Evolutionary conservation across 2,113 vertebrate species (phyloP).

Genomic region (Gasterosteus aculeatus): DNA sequence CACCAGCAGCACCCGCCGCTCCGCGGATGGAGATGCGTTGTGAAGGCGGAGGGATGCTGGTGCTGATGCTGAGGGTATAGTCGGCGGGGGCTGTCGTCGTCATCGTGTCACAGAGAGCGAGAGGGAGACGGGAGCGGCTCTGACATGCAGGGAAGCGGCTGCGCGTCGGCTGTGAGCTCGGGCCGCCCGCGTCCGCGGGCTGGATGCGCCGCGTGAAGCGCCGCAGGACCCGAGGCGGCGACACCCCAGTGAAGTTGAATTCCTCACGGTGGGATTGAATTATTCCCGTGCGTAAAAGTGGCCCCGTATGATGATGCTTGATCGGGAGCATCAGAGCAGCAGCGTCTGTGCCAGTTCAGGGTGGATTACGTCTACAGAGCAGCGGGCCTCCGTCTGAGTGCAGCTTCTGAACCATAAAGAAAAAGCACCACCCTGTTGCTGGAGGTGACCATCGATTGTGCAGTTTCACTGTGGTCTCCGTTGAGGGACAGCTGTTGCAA

Average conservation of each 20-base stretch:
- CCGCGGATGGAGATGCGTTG: constrained; percentile 66
- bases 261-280: constrained; percentile 11
- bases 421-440: constrained; percentile 57
- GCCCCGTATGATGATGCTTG: constrained; percentile 39
- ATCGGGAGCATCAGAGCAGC: constrained; percentile 44
- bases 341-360: constrained; percentile 58
- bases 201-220: constrained; percentile 56
- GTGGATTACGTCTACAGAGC: constrained; percentile 67
- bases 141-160: constrained; percentile 68
- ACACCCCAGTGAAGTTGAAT: constrained; percentile 30
- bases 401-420: constrained; percentile 46
- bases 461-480: constrained; percentile 21
- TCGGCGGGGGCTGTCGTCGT: constrained; percentile 72
- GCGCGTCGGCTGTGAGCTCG: constrained; percentile 52
- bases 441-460: constrained; percentile 16
- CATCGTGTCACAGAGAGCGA: constrained; percentile 59
- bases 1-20: constrained; percentile 25
- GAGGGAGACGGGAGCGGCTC: constrained; percentile 47
- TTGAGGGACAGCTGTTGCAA: constrained; percentile 65
- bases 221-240: constrained; percentile 18
- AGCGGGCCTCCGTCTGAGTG: constrained; percentile 74
- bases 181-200: constrained; percentile 66
- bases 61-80: constrained; percentile 61
- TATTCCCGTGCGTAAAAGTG: constrained; percentile 47
- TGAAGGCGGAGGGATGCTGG: constrained; percentile 65